These are phyloP conservation scores for Acipenser oxyrinchus DNA, from an alignment of 2,797 vertebrate species.

Conservation along the genomic window DNA sequence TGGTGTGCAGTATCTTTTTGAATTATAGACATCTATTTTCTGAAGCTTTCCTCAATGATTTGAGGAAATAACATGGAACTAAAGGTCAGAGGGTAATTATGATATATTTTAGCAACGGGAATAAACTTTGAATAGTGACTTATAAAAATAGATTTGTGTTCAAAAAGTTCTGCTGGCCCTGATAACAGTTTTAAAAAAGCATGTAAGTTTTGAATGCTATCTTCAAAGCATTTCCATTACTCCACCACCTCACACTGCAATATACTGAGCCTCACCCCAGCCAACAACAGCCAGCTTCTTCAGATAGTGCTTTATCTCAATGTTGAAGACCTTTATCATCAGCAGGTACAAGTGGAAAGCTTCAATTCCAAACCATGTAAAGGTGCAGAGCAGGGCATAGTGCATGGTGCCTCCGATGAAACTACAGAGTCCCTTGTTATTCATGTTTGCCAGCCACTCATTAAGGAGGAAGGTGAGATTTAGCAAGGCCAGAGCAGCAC, in stretches of 20 bases:
- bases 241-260: too few relatives aligned
- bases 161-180: too few relatives aligned
- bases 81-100: too few relatives aligned
- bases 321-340: constrained; percentile 27
- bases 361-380: constrained; percentile 53
- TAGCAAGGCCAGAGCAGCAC: constrained; percentile 45
- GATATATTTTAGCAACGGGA: too few relatives aligned
- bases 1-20: too few relatives aligned
- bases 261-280: constrained; percentile 43
- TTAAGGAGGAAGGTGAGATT: constrained; percentile 53
- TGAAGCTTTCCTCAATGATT: too few relatives aligned
- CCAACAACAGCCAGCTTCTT: constrained; percentile 40
- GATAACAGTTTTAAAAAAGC: too few relatives aligned
- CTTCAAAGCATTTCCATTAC: too few relatives aligned
- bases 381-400: constrained; percentile 49
- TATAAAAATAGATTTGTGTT: too few relatives aligned
- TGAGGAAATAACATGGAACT: too few relatives aligned
- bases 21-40: too few relatives aligned
- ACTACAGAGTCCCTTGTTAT: constrained; percentile 24
- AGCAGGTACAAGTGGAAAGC: constrained; percentile 53
- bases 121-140: too few relatives aligned
- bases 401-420: constrained; percentile 50
- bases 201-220: neutral
- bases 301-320: constrained; percentile 32
- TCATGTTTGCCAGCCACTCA: constrained; percentile 26